Conservation (phyloP, 2,888 invertebrate genomes). For the Lithophane leautieri region DNA sequence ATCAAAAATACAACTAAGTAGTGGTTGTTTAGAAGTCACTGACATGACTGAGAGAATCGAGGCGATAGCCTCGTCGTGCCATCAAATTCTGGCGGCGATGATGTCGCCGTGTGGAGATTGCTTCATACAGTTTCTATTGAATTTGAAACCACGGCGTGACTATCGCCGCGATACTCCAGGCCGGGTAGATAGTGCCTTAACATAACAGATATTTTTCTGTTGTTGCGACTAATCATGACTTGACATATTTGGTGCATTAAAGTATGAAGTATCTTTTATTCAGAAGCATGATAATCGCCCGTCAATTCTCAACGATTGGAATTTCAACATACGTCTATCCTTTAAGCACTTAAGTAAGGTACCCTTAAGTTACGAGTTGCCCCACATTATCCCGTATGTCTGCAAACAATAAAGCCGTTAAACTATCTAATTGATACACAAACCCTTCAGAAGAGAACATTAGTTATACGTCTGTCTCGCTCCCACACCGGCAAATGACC, state of each 20-base stretch:
- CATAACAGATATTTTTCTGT: neutral
- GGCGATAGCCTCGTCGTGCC: too few relatives aligned
- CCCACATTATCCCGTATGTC: conserved; percentile 47
- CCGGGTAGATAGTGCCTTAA: too few relatives aligned
- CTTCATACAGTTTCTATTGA: too few relatives aligned
- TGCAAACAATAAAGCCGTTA: conserved; percentile 61
- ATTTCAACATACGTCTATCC: conserved; percentile 30
- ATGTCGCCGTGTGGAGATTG: too few relatives aligned
- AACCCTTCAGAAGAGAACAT: conserved; percentile 66
- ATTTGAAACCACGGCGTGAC: too few relatives aligned
- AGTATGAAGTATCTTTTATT: neutral
- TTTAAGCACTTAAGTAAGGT: conserved; percentile 49
- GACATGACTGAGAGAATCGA: neutral
- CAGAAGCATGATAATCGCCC: neutral
- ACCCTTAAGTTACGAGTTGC: conserved; percentile 43
- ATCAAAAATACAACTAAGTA: neutral
- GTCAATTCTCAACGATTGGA: conserved; percentile 15
- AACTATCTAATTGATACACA: conserved; percentile 63
- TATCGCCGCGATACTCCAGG: too few relatives aligned
- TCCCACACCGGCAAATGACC: conserved; percentile 58
- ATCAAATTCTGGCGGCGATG: too few relatives aligned
- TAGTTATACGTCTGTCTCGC: conserved; percentile 51
- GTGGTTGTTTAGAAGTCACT: neutral
- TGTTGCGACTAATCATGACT: neutral
- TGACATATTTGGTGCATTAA: neutral